These are phyloP conservation scores for Stenoptilia bipunctidactyla DNA, from an alignment of 2,888 invertebrate genomes.

Conservation along the genomic window DNA sequence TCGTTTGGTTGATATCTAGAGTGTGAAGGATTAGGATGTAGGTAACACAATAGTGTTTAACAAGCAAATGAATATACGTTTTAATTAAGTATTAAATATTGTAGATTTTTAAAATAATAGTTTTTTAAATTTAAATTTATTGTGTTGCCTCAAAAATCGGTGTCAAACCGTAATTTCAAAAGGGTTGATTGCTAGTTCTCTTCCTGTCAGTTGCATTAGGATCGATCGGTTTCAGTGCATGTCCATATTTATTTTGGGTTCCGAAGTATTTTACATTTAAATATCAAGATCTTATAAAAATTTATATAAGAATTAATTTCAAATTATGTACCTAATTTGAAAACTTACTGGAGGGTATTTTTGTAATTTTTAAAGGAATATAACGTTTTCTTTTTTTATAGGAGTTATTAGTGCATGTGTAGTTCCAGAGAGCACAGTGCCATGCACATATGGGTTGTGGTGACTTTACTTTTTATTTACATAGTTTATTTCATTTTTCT, in stretches of 20 bases:
- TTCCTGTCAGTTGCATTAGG: slow-evolving; percentile 16
- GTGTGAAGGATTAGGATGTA: neutral
- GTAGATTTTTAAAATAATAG: no score
- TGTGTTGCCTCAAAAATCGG: slow-evolving; percentile 35
- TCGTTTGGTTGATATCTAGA: no score
- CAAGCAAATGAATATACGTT: slow-evolving; percentile 1
- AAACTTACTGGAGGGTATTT: no score
- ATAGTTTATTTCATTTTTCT: slow-evolving; percentile 19
- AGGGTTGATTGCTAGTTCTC: slow-evolving; percentile 63
- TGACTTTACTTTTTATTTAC: slow-evolving; percentile 31
- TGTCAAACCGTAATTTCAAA: slow-evolving; percentile 60
- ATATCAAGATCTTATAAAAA: no score
- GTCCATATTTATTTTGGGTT: slow-evolving; percentile 19
- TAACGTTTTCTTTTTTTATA: slow-evolving; percentile 8
- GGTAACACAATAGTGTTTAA: no score
- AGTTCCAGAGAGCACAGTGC: slow-evolving; percentile 53
- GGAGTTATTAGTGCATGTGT: slow-evolving; percentile 56
- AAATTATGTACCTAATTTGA: no score
- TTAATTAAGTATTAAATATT: slow-evolving; percentile 2
- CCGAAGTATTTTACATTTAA: neutral
- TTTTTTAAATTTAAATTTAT: no score
- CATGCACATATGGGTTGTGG: slow-evolving; percentile 60
- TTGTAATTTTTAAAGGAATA: no score
- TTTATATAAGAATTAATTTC: no score
- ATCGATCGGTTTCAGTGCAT: slow-evolving; percentile 59